Evolutionary conservation across 2,113 vertebrate genomes (phyloP), one percentile per base, ranked within the genome.

Genomic region (Hippocampus mohnikei): DNA sequence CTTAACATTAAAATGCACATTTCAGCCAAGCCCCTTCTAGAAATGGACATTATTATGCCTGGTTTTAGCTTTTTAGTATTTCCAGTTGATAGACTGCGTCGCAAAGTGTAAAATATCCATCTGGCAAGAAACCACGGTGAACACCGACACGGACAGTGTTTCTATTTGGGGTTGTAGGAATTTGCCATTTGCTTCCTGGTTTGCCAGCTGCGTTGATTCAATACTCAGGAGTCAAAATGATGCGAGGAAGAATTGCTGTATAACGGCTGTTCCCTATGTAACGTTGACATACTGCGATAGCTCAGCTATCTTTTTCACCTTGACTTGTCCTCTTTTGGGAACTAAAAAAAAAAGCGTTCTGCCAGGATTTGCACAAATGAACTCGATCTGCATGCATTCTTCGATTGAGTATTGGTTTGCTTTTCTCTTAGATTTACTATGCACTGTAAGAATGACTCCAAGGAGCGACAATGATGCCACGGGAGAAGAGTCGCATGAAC

Each of bases 391-490:
- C 33, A 37, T 37, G 33, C 0, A 37, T 6, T 37, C 5, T 37
- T 37, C 33, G 5, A 37, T 37, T 27, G 33, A 37, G 33, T 37
- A 37, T 37, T 37, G 33, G 33, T 37, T 37, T 37, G 33, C 33
- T 37, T 6, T 37, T 37, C 5, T 37, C 29, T 33, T 33, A 33
- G 29, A 33, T 33, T 1, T 10, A 42, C 41, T 42, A 42, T 42
- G 41, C 41, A 42, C 41, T 42, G 41, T 11, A 11, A 42, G 41
- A 42, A 37, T 37, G 33, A 37, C 81, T 84, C 79, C 64, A 23
- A 5, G 69, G 60, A 20, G 69, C 65, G 80, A 70, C 67, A 69
- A 78, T 84, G 76, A 85, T 82, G 81, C 84, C 86, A 87, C 73
- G 60, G 68, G 53, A 72, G 20, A 60, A 80, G 69, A 72, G 40